A percentile compares a stretch with the other conserved stretches of the same genome.
These are phyloP conservation scores for Hypsibius dujardini DNA, from an alignment of 1,140 invertebrate species.

Conservation along the genomic window DNA sequence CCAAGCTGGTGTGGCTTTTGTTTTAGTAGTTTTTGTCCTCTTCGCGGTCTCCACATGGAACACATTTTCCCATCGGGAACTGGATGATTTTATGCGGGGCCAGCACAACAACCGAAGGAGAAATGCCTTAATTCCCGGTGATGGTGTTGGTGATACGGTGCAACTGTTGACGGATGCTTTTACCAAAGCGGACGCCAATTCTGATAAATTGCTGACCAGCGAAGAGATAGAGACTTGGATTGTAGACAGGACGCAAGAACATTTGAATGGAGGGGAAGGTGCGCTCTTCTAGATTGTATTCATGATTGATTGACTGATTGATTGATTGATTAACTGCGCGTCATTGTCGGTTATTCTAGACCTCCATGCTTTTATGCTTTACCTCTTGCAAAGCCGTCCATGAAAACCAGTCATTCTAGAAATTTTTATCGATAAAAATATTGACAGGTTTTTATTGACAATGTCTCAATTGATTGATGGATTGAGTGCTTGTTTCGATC, in stretches of 20 bases:
- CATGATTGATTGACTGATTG: background rate
- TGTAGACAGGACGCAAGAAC: background rate
- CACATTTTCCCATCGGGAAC: conserved; percentile 4
- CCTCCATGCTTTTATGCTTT: background rate
- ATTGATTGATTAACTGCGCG: no score
- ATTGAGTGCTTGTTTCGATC: no score
- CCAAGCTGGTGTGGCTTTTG: no score
- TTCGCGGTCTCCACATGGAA: background rate
- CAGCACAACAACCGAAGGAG: background rate
- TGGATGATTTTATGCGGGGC: background rate
- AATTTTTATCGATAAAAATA: background rate
- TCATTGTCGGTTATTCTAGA: background rate
- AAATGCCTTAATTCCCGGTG: background rate
- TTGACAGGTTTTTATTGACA: no score
- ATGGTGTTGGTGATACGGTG: background rate
- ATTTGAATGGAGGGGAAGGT: conserved; percentile 13
- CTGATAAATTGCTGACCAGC: background rate
- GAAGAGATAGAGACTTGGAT: conserved; percentile 9
- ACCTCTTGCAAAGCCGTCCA: background rate
- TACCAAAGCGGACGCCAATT: background rate
- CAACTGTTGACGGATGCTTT: background rate
- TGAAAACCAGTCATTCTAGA: background rate
- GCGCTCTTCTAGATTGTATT: background rate
- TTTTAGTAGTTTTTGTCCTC: no score
- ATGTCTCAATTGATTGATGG: no score